Evolutionary conservation across 2,888 invertebrate genomes (phyloP).

Genomic region (Plebejus anna): DNA sequence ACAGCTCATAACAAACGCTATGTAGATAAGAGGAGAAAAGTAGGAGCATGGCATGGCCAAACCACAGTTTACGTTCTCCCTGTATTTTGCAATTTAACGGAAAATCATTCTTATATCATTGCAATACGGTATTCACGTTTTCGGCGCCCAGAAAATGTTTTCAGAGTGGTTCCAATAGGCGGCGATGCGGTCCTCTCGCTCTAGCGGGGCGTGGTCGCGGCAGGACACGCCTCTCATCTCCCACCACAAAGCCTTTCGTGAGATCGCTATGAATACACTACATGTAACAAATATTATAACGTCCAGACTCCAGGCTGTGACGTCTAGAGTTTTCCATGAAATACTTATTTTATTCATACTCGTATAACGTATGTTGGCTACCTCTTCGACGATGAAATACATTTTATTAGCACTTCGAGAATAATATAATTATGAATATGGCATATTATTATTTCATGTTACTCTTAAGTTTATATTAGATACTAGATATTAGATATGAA

Average conservation of each 20-base stretch:
- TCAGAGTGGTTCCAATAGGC: slow-evolving; percentile 57
- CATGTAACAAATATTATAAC: slow-evolving; percentile 35
- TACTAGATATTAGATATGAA: background rate
- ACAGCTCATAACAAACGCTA: slow-evolving; percentile 59
- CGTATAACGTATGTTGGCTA: background rate
- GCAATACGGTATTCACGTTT: slow-evolving; percentile 37
- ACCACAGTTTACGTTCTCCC: slow-evolving; percentile 31
- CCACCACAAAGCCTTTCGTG: slow-evolving; percentile 43
- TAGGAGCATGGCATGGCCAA: slow-evolving; percentile 51
- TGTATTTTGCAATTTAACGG: slow-evolving; percentile 34
- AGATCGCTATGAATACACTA: slow-evolving; percentile 38
- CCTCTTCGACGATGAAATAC: background rate
- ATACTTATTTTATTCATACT: slow-evolving; percentile 19
- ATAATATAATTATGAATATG: background rate
- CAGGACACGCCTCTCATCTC: slow-evolving; percentile 55
- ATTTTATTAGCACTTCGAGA: background rate
- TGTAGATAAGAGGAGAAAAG: slow-evolving; percentile 50
- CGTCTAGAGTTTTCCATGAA: slow-evolving; percentile 12
- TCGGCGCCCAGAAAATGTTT: slow-evolving; percentile 41
- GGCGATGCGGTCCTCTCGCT: slow-evolving; percentile 61
- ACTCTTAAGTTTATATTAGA: background rate
- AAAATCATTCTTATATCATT: slow-evolving; percentile 47
- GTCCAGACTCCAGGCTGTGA: slow-evolving; percentile 3
- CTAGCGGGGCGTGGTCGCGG: slow-evolving; percentile 63
- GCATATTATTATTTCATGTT: background rate